Base-by-base conservation (phyloP, 2,797 vertebrate species). In the Apogon hyalosoma region DNA sequence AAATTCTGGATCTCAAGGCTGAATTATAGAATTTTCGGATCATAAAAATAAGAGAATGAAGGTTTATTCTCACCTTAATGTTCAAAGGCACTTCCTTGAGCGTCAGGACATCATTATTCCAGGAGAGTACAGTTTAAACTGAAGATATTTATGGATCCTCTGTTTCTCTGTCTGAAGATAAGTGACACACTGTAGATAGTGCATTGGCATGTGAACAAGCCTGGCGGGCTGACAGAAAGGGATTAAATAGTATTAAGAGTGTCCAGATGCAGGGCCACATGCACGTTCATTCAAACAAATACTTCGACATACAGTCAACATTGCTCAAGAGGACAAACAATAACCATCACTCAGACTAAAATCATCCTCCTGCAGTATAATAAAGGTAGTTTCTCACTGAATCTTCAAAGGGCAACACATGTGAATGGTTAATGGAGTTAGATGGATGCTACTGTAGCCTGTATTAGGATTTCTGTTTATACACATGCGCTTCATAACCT, bases 231-330 rank as follows among this genome's bases (percentile, higher is more conserved):
- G 83, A 88, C 83, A 83, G 83, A 67, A 56, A 67, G 58, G 88
- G 92, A 92, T 93, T 92, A 93, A 87, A 82, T 67, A 45, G 91
- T 69, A 92, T 93, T 93, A 93, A 82, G 79, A 88, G 85, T 63
- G 79, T 91, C 86, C 89, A 93, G 92, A 92, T 93, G 90, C 82
- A 83, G 51, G 64, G 69, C 58, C 61, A 66, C 82, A 83, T 69
- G 80, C 82, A 87, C 73, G 86, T 80, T 78, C 16, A 33, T 69
- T 85, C 69, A 79, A 62, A 75, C 72, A 78, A 79, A 88, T 80
- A 69, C 77, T 60, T 64, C 49, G 19, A 83, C 81, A 85, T 67
- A 80, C 65, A 28, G 86, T 73, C 85, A 82, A 87, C 81, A 69
- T 66, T 76, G 52, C 63, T 40, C 55, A 31, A 50, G 15, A 54